phyloP scores from a whole-genome alignment of 2,113 vertebrate species.

The Panurus biarmicus region DNA sequence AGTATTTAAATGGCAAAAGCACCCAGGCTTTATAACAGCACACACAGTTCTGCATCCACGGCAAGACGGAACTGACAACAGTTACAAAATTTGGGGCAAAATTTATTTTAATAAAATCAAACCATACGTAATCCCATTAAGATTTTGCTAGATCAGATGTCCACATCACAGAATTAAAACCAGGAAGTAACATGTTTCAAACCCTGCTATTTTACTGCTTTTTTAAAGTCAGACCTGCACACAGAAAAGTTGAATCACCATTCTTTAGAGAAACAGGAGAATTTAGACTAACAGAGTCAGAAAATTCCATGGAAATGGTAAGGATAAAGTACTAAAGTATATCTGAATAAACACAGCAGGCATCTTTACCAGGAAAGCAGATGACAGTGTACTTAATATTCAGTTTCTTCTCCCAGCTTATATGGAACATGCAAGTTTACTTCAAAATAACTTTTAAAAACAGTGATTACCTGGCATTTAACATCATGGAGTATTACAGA shows the following conservation, averaged over 20 bases:
- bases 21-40: background rate
- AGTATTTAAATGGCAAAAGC: background rate
- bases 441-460: constrained; percentile 9
- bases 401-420: background rate
- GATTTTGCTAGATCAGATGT: background rate
- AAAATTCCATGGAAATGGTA: background rate
- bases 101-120: background rate
- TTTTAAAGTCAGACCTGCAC: background rate
- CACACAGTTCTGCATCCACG: background rate
- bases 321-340: background rate
- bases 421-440: background rate
- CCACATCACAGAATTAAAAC: background rate
- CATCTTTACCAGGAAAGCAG: background rate
- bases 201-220: background rate
- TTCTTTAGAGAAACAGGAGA: background rate
- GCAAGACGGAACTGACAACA: background rate
- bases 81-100: background rate
- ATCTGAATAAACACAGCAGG: background rate
- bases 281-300: background rate
- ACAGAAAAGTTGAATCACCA: background rate
- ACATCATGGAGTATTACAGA: background rate
- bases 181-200: background rate
- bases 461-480: background rate
- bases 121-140: background rate
- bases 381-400: background rate